Percentiles rank a stretch among this genome's conserved stretches.
These are phyloP conservation scores for Myiagra hebetior DNA, from an alignment of 2,113 vertebrate species.

Conservation along the genomic window DNA sequence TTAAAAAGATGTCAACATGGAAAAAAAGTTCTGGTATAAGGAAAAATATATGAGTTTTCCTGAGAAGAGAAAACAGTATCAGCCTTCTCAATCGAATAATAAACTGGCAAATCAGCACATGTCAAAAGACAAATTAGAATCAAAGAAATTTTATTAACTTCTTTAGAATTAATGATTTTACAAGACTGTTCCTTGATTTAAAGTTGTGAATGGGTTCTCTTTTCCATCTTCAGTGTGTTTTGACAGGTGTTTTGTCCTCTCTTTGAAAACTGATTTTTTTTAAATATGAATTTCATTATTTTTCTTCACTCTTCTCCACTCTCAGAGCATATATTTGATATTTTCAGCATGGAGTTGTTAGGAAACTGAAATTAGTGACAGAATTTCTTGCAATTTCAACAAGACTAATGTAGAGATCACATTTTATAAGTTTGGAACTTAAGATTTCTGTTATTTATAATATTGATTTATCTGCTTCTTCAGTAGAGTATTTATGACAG, in stretches of 20 bases:
- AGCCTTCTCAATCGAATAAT: background rate
- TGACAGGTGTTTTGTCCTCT: background rate
- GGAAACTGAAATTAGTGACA: background rate
- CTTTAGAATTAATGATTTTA: background rate
- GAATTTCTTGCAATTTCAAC: background rate
- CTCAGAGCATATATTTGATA: background rate
- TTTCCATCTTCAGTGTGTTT: background rate
- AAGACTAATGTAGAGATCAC: background rate
- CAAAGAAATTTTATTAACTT: background rate
- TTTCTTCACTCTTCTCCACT: background rate
- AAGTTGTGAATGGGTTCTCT: background rate
- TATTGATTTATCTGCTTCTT: background rate
- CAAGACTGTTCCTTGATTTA: background rate
- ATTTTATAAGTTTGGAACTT: background rate
- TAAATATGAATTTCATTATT: background rate
- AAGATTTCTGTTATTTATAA: background rate
- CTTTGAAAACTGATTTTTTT: background rate
- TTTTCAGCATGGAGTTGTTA: background rate
- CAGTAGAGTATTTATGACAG: background rate
- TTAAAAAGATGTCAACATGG: background rate
- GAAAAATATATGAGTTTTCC: background rate
- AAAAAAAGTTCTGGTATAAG: background rate
- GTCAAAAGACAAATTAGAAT: background rate
- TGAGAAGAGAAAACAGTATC: background rate
- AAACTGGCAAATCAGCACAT: background rate